These are phyloP conservation scores for Melanotaenia pygmaea DNA, from an alignment of 2,797 vertebrate species.

Conservation along the genomic window DNA sequence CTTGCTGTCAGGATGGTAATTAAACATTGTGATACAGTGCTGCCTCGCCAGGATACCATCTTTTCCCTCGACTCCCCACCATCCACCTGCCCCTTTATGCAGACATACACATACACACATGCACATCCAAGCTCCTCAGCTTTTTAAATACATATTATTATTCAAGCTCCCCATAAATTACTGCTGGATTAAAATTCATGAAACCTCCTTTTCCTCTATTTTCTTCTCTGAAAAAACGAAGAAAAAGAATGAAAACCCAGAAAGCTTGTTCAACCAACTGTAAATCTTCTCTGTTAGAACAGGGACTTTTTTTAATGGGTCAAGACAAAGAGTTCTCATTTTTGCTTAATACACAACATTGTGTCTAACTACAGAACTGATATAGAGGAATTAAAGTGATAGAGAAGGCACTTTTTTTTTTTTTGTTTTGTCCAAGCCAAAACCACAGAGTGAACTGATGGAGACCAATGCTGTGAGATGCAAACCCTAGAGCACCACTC, in stretches of 20 bases:
- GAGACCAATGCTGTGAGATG: conserved; percentile 50
- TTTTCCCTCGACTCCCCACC: conserved; percentile 51
- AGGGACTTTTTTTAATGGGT: conserved; percentile 60
- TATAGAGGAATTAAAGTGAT: conserved; percentile 42
- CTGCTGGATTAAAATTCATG: conserved; percentile 82
- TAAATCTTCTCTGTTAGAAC: conserved; percentile 73
- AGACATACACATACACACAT: conserved; percentile 34
- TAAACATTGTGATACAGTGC: conserved; percentile 92
- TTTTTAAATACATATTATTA: conserved; percentile 86
- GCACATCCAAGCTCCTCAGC: conserved; percentile 53
- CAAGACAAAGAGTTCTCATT: conserved; percentile 47
- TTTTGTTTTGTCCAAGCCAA: conserved; percentile 51
- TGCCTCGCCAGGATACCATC: conserved; percentile 82
- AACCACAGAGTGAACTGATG: conserved; percentile 60
- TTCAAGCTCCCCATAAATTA: conserved; percentile 82
- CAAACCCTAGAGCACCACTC: conserved; percentile 47
- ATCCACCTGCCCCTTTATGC: conserved; percentile 39
- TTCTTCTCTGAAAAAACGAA: conserved; percentile 62
- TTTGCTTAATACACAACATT: conserved; percentile 35
- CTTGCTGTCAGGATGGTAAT: conserved; percentile 90
- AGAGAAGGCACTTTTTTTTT: conserved; percentile 29
- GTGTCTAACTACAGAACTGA: conserved; percentile 39
- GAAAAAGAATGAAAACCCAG: conserved; percentile 39
- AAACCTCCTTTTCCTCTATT: conserved; percentile 77
- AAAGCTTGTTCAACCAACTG: conserved; percentile 67